Base-by-base conservation (phyloP, 2,888 invertebrate species). In the Panopea generosa region DNA sequence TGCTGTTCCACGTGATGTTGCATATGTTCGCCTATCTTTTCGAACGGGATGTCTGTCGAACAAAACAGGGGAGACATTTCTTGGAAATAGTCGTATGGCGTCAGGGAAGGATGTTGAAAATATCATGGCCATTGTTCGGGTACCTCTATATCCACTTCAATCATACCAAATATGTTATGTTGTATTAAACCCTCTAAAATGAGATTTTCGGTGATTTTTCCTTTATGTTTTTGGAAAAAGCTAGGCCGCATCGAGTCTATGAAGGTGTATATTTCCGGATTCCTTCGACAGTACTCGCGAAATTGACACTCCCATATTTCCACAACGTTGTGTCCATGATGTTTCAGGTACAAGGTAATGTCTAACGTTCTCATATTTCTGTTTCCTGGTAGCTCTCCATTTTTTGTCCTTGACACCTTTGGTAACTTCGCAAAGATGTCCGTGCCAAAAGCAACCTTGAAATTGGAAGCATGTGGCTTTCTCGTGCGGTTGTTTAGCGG, bases 381-480 rank as follows among this genome's bases (percentile, higher is more conserved):
- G 49, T 1, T 7, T 47, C 45, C 49, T 38, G 24, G 2, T 53
- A 47, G 45, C 22, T 16, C 24, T 18, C 47, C 63, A 45, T 45
- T 63, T 52, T 22, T 50, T 24, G 43, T 78, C 55, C 16, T 22
- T 33, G 27, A 69, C 43, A 0, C 66, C 40, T 61, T 18, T 33
- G n/a, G 66, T 73, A 22, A 69, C 57, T 2, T 75, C 56, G 45
- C 77, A 73, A 1, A 47, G 26, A 56, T 77, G 74, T 7, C 74
- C 74, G 40, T 77, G 76, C 43, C 52, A 72, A 40, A 68, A 77
- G 29, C 82, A 82, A 2, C 82, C 71, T n/a, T 74, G 70, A 56
- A 73, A 82, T 18, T 78, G 62, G 66, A 0, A 75, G 49, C 2
- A 57, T 74, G 11, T 52, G 24, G 43, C 57, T 52, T 9, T 68